phyloP scores from a whole-genome alignment of 1,140 invertebrate genomes.

The Microplitis mediator region DNA sequence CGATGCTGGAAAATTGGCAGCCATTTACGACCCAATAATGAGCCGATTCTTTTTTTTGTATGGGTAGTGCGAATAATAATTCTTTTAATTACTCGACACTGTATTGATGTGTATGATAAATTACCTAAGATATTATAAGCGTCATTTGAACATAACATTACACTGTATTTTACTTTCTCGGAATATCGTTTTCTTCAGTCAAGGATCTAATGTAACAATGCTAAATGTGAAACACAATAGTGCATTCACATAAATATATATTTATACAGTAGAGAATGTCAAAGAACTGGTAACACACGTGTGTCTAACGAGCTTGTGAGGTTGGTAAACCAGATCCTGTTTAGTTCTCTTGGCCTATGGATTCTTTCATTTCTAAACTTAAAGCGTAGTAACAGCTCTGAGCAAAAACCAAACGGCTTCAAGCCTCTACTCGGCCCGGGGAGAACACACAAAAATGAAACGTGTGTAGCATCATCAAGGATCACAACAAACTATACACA shows the following conservation, averaged over 20 bases:
- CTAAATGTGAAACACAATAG: background rate
- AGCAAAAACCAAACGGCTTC: background rate
- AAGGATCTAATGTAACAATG: background rate
- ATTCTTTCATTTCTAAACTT: too few relatives aligned
- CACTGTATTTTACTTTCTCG: too few relatives aligned
- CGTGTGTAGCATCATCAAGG: background rate
- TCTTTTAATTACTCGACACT: too few relatives aligned
- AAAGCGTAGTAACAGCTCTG: background rate
- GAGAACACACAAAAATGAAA: too few relatives aligned
- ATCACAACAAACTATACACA: slow-evolving; percentile 21
- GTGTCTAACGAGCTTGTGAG: slow-evolving; percentile 2
- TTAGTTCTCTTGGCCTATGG: too few relatives aligned
- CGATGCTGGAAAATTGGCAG: too few relatives aligned
- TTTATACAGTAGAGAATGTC: background rate
- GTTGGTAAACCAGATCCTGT: background rate
- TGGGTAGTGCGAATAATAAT: too few relatives aligned
- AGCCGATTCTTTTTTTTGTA: too few relatives aligned
- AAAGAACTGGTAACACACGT: slow-evolving; percentile 10
- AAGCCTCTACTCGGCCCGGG: too few relatives aligned
- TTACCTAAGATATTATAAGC: background rate
- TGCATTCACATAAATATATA: background rate
- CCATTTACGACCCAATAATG: too few relatives aligned
- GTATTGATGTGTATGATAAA: too few relatives aligned
- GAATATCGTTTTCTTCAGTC: too few relatives aligned
- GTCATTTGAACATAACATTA: background rate